Percentiles rank a stretch among this genome's conserved stretches.
Evolutionary conservation across 2,888 invertebrate genomes (phyloP).

Genomic region (Amiota communis): DNA sequence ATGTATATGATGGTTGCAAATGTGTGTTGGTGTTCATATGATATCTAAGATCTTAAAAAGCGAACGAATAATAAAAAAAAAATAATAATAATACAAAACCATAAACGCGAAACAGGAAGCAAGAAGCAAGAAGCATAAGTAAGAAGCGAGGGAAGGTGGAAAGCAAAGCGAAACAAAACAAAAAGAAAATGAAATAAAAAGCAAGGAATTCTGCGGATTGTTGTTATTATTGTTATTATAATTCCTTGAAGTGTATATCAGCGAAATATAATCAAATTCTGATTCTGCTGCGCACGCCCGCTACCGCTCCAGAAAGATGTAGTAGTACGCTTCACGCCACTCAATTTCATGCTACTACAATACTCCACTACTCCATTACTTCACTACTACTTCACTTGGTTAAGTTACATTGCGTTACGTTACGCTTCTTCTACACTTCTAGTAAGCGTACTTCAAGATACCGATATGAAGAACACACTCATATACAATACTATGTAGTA

Average conservation of each 20-base stretch:
- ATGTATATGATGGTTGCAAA: slow-evolving; percentile 41
- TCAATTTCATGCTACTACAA: not conserved
- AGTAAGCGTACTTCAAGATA: slow-evolving; percentile 50
- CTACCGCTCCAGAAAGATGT: not conserved
- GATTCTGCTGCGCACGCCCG: slow-evolving; percentile 41
- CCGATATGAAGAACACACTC: slow-evolving; percentile 42
- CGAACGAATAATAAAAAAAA: not conserved
- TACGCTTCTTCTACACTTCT: slow-evolving; percentile 10
- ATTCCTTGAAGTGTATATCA: slow-evolving; percentile 72
- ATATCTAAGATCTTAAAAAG: slow-evolving; percentile 66
- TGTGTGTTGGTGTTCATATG: slow-evolving; percentile 50
- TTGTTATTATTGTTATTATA: slow-evolving; percentile 72
- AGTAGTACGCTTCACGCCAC: not conserved
- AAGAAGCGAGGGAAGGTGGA: not conserved
- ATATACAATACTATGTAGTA: not conserved
- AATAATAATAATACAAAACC: slow-evolving; percentile 11
- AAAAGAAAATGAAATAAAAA: slow-evolving; percentile 49
- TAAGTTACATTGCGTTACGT: slow-evolving; percentile 44
- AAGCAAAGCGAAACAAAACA: slow-evolving; percentile 30
- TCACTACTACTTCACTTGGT: not conserved
- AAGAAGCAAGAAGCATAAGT: not conserved
- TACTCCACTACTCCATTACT: not conserved
- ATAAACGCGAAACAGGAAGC: not conserved
- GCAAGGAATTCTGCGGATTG: slow-evolving; percentile 71
- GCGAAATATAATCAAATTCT: slow-evolving; percentile 70